Evolutionary conservation across 2,797 vertebrate genomes (phyloP).

Genomic region (Coccyzus lansbergi): DNA sequence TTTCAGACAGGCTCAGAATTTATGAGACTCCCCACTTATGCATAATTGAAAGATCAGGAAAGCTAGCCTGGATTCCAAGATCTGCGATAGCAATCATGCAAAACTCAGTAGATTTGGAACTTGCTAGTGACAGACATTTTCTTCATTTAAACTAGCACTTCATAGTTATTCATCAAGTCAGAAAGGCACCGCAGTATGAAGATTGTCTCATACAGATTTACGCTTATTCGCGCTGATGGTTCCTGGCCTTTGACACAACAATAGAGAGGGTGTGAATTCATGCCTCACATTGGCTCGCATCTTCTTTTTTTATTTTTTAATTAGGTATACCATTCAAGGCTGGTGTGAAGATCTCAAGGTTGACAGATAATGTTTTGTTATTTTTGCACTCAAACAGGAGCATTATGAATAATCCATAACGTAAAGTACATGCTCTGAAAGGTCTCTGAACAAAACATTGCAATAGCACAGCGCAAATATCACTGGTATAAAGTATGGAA

Average conservation of each 20-base stretch:
- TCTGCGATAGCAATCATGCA: not conserved
- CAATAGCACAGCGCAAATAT: not conserved
- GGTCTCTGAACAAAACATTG: not conserved
- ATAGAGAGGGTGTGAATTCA: not conserved
- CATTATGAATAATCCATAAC: not conserved
- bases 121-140: not conserved
- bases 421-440: not conserved
- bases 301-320: not conserved
- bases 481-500: not conserved
- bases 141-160: not conserved
- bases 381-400: not conserved
- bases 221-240: not conserved
- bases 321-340: not conserved
- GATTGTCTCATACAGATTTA: not conserved
- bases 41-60: not conserved
- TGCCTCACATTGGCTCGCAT: not conserved
- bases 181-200: not conserved
- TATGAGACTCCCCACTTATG: conserved; percentile 12
- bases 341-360: not conserved
- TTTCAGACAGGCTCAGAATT: conserved; percentile 36
- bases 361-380: not conserved
- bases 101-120: not conserved
- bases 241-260: not conserved
- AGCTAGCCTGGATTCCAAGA: conserved; percentile 4
- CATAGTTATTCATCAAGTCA: not conserved